Conservation (phyloP, 2,797 vertebrate species). For the Sebastes vulpes region DNA sequence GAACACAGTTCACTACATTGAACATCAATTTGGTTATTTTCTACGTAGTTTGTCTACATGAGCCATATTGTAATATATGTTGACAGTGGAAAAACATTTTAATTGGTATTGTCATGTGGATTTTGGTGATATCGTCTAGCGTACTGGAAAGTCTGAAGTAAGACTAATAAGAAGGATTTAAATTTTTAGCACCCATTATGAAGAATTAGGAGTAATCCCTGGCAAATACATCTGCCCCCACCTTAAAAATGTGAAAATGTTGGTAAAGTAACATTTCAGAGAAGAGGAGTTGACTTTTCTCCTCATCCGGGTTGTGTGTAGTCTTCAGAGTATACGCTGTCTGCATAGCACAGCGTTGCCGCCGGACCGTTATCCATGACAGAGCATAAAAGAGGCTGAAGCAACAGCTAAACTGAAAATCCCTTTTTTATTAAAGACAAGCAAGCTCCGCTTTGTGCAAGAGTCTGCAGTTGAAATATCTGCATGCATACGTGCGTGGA, state of each 20-base stretch:
- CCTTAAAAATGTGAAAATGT: background rate
- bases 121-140: background rate
- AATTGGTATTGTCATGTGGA: background rate
- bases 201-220: background rate
- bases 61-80: background rate
- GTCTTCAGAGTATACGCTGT: background rate
- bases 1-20: background rate
- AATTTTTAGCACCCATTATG: background rate
- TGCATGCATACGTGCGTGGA: background rate
- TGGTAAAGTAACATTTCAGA: background rate
- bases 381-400: background rate
- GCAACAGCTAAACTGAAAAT: slow-evolving; percentile 21
- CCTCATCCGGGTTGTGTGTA: background rate
- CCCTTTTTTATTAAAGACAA: slow-evolving; percentile 13
- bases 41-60: background rate
- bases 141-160: background rate
- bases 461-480: background rate
- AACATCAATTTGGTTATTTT: background rate
- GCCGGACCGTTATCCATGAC: background rate
- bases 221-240: too few relatives aligned
- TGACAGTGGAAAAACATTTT: background rate
- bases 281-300: background rate
- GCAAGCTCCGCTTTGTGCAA: background rate
- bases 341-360: background rate
- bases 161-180: background rate